Evolutionary conservation across 2,113 vertebrate genomes (phyloP).

Genomic region (Connochaetes taurinus): DNA sequence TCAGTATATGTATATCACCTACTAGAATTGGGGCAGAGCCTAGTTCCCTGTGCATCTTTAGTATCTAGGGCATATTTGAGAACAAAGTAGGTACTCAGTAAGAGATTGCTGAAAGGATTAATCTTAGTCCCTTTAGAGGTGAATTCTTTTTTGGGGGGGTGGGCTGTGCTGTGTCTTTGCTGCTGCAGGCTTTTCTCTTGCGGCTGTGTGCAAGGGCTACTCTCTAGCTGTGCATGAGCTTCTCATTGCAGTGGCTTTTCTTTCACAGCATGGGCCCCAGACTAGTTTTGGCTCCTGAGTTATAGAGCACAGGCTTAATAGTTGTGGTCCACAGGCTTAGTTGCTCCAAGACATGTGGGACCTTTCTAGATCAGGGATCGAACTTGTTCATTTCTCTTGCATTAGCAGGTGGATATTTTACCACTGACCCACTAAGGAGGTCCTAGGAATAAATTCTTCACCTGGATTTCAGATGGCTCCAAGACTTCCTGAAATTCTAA

Average conservation of each 20-base stretch:
- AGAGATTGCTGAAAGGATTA: background rate
- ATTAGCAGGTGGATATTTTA: background rate
- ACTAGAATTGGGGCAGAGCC: background rate
- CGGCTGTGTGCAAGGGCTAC: background rate
- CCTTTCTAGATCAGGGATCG: background rate
- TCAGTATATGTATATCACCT: rapidly evolving
- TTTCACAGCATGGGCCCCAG: background rate
- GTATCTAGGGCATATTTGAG: background rate
- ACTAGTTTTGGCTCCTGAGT: background rate
- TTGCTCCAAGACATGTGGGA: background rate
- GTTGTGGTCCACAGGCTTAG: background rate
- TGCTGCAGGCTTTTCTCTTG: background rate
- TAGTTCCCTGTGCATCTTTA: background rate
- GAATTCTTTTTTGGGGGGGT: background rate
- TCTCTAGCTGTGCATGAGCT: background rate
- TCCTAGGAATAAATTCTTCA: background rate
- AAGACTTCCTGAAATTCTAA: background rate
- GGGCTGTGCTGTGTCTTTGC: background rate
- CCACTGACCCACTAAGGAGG: background rate
- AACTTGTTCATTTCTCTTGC: rapidly evolving
- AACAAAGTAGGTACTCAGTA: background rate
- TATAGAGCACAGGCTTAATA: background rate
- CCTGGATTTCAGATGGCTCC: background rate
- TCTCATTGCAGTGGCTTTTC: background rate
- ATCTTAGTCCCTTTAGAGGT: background rate